Base-by-base conservation (phyloP, 2,888 invertebrate genomes). In the Tetragonisca angustula region DNA sequence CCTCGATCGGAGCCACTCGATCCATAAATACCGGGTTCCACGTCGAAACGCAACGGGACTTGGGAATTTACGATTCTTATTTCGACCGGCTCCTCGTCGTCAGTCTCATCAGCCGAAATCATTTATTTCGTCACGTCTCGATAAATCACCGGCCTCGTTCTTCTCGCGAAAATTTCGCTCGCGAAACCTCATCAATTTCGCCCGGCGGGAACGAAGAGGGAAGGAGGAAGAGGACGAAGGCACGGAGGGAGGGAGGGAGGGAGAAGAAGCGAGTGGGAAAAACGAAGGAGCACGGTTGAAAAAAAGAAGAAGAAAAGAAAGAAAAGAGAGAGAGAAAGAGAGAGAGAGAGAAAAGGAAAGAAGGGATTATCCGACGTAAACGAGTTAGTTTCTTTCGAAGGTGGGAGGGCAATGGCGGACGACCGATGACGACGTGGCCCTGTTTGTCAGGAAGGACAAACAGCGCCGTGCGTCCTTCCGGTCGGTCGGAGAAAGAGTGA, bases 111-210 rank as follows among this genome's bases (percentile, higher is more conserved):
- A 56, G 32, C 65, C 15, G 13, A 43, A 81, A 81, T 81, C 79
- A 79, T 80, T 71, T 81, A 71, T 79, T 81, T 79, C 64, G 43
- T 71, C 36, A 65, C 50, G 65, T 43, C 36, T 67, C 71, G 52
- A 81, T 81, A 79, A 81, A 81, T 79, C 79, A 81, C 79, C 71
- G 49, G 17, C 32, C 52, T 27, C 65, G 36, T 79, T 71, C 56
- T 69, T 59, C 65, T 52, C 70, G 52, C 70, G 64, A 79, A 76
- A 70, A 19, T 81, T 81, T 71, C 69, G 79, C 49, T 59, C 65
- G 21, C 65, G 79, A 65, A 79, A 81, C 71, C 70, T 79, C 80
- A 81, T 81, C 79, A 81, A 81, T 81, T 80, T 71, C 79, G 17
- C 52, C 27, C 32, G 32, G 17, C 27, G 74, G 17, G 17, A 56